Evolutionary conservation across 2,113 vertebrate species (phyloP), one percentile per base, ranked within the genome.

Genomic region (Hemiprocne comata): DNA sequence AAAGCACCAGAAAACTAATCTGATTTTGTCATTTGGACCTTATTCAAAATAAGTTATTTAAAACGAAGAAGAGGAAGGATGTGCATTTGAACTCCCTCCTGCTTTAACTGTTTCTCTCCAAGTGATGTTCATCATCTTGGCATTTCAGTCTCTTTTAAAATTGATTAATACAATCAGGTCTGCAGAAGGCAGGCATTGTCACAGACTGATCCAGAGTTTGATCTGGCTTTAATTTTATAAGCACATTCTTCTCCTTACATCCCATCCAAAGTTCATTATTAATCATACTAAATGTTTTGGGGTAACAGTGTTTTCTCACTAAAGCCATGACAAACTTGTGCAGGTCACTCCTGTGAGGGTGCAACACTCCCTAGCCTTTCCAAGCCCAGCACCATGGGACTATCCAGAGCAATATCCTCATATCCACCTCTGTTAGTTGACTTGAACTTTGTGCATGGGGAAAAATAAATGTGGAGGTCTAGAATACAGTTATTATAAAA

Each of bases 11-110:
- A 90, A 92, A 95, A 89, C 8, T 2, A 70, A 76, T 69, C 67
- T 84, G 81, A 86, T 85, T 75, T 78, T 80, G 42, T 85, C 13
- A 83, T 91, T 94, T 95, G 71, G 75, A 88, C 38, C 36, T 91
- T 46, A 60, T 69, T 85, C 65, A 86, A 66, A 83, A 69, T 42
- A 58, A 64, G 48, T 72, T 86, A 13, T 88, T 90, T 62, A 76
- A 93, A 83, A 54, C 44, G 17, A 93, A 82, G 62, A 79, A 81
- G 20, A 83, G 53, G 34, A 84, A 71, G 33, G 76, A 87, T 38
- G 23, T 82, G 34, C 57, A 50, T 92, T 81, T 92, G 61, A 78
- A 50, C 36, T 78, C 51, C 31, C 9, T 91, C 80, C n/a, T 69
- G 24, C 70, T 89, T 92, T 40, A 86, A 65, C 42, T 71, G 34